Evolutionary conservation across 2,797 vertebrate genomes (phyloP).

Genomic region (Cossypha niveicapilla): DNA sequence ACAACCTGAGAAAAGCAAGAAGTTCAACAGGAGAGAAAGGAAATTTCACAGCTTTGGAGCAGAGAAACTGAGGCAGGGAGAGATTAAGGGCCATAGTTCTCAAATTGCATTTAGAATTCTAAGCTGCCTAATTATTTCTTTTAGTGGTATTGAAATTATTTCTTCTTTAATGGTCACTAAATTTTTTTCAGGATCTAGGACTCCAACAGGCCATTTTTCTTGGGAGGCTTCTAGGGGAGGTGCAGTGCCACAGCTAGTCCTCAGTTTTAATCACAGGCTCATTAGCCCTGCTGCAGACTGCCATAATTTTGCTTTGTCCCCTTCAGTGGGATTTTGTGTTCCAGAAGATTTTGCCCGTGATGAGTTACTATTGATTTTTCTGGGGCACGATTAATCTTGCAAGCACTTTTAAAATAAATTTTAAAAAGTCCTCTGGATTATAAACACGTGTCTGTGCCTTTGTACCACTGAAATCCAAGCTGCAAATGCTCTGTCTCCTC

Average conservation of each 20-base stretch:
- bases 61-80: background rate
- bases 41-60: background rate
- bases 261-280: constrained; percentile 38
- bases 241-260: background rate
- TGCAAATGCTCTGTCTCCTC: background rate
- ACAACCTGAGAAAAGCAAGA: background rate
- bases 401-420: background rate
- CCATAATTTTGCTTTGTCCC: constrained; percentile 31
- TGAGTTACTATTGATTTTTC: constrained; percentile 55
- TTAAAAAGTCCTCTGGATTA: background rate
- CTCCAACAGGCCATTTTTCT: background rate
- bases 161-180: background rate
- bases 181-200: background rate
- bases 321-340: constrained; percentile 12
- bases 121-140: background rate
- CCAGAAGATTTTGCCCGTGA: constrained; percentile 40
- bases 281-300: constrained; percentile 18
- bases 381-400: constrained; percentile 17
- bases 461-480: background rate
- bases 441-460: background rate
- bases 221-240: background rate
- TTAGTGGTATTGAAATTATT: background rate
- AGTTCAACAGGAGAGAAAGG: background rate
- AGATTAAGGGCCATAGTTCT: background rate
- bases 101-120: background rate